Evolutionary conservation across 30 jellyfish, hydroid and myxozoan species (phyloP), one percentile per base, ranked within the genome.

Genomic region (Nemopilema nomurai): DNA sequence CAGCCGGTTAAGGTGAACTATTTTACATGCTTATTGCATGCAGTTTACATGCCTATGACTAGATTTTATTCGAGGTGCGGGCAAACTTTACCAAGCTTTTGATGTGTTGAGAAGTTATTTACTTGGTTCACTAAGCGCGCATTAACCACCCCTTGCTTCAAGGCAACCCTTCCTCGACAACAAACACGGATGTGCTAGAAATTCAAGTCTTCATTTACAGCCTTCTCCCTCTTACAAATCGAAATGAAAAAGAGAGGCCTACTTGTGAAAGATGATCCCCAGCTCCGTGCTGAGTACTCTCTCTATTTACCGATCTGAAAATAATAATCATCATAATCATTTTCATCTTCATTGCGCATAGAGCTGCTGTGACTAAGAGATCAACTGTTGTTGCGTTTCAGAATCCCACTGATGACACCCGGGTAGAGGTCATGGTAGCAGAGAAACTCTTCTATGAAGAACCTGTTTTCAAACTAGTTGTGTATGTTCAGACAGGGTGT

Each of bases 341-440:
- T n/a, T n/a, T n/a, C n/a, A n/a, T n/a, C n/a, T n/a, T n/a, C n/a
- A n/a, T n/a, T n/a, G n/a, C n/a, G n/a, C n/a, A n/a, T n/a, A n/a
- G n/a, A n/a, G n/a, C n/a, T n/a, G n/a, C n/a, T n/a, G n/a, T n/a
- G n/a, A n/a, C n/a, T n/a, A n/a, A n/a, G n/a, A n/a, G n/a, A n/a
- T n/a, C n/a, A n/a, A n/a, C n/a, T n/a, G n/a, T n/a, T n/a, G n/a
- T 67, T 67, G 62, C 28, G 4, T 49, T 72, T 28, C 62, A 93
- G 98, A 93, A 89, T 71, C 96, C 98, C 18, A 85, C 97, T 0
- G 98, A 93, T 29, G 98, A 93, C 28, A 96, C 85, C 13, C 66
- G 98, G 25, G 88, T 93, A 1, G 98, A 93, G 49, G 98, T 93
- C 18, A 63, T 71, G 62, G 96, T 96, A 0, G 98, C 97, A 0